phyloP scores from a whole-genome alignment of 2,888 invertebrate genomes.

The Exephanes ischioxanthus region DNA sequence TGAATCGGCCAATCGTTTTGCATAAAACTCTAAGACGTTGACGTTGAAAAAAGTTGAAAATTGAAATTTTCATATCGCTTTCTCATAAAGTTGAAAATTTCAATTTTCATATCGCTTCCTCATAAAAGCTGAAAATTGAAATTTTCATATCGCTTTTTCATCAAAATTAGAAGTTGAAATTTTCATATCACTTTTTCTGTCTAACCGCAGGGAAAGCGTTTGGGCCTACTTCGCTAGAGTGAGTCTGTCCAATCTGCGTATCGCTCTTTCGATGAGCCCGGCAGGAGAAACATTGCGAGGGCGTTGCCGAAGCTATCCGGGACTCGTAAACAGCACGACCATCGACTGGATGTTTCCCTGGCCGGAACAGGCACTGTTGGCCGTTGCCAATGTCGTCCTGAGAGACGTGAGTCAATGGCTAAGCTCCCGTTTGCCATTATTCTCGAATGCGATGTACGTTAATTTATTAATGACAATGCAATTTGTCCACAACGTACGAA shows the following conservation, averaged over 20 bases:
- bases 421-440: conserved; percentile 34
- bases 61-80: no score
- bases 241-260: conserved; percentile 94
- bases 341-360: conserved; percentile 98
- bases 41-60: no score
- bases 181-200: no score
- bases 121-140: no score
- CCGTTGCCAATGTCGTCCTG: conserved; percentile 94
- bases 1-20: no score
- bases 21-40: no score
- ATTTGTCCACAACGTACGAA: neutral
- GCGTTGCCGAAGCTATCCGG: conserved; percentile 96
- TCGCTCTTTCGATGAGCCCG: conserved; percentile 96
- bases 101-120: no score
- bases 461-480: neutral
- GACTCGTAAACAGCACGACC: conserved; percentile 95
- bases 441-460: neutral
- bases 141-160: no score
- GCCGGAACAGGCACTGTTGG: conserved; percentile 95
- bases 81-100: no score
- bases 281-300: conserved; percentile 93
- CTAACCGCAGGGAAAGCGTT: conserved; percentile 89
- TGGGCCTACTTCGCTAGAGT: conserved; percentile 94
- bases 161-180: neutral
- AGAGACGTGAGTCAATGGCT: conserved; percentile 88